Conservation (phyloP, 2,113 vertebrate genomes). For the Epinephelus fuscoguttatus region DNA sequence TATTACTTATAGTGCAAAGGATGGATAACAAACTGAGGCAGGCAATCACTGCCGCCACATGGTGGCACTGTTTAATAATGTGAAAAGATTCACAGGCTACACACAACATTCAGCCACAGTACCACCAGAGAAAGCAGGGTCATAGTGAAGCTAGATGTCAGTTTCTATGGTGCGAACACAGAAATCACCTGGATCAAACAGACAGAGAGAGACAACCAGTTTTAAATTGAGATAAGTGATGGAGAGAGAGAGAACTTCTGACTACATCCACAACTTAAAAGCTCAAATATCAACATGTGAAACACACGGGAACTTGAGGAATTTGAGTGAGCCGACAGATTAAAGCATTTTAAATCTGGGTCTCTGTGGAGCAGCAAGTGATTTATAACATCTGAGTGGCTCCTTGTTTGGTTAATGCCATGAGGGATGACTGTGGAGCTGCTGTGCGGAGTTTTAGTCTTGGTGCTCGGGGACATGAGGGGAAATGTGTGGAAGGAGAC, state of each 20-base stretch:
- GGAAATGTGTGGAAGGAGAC: not conserved
- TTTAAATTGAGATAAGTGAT: not conserved
- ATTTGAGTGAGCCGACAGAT: not conserved
- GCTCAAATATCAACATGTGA: not conserved
- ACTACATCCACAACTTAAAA: not conserved
- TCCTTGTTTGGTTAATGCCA: not conserved
- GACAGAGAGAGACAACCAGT: not conserved
- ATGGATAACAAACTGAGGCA: not conserved
- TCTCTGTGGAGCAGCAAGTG: not conserved
- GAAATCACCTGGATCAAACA: not conserved
- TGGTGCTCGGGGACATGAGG: not conserved
- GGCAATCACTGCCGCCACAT: constrained; percentile 46
- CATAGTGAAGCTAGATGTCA: not conserved
- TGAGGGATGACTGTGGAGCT: constrained; percentile 5
- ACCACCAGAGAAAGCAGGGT: not conserved
- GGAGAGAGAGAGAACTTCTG: not conserved
- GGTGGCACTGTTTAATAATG: constrained; percentile 60
- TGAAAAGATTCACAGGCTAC: not conserved
- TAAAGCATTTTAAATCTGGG: constrained; percentile 8
- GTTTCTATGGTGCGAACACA: not conserved
- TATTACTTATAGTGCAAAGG: not conserved
- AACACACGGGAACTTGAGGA: not conserved
- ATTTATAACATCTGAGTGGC: not conserved
- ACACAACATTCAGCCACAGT: not conserved
- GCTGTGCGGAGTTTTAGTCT: not conserved